Conservation (phyloP, 2,888 invertebrate genomes). For the Cabera pusaria region DNA sequence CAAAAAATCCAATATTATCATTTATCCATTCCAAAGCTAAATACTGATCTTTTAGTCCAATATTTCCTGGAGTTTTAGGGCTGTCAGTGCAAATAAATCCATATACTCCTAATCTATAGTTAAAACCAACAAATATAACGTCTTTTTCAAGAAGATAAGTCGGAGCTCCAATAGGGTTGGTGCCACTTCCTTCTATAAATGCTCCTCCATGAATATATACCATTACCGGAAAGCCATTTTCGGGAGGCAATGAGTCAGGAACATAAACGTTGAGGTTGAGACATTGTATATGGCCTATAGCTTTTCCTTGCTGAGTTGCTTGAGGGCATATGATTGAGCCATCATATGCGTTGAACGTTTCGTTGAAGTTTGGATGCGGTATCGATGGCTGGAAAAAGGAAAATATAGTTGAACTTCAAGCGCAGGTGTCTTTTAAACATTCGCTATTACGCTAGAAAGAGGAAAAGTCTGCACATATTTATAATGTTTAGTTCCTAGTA, state of each 20-base stretch:
- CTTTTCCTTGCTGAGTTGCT: not conserved
- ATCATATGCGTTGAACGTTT: no score
- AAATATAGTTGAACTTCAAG: no score
- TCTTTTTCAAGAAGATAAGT: constrained; percentile 34
- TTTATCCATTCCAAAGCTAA: constrained; percentile 42
- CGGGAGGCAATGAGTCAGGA: not conserved
- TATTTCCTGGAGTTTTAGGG: constrained; percentile 39
- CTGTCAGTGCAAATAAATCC: constrained; percentile 41
- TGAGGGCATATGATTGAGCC: constrained; percentile 6
- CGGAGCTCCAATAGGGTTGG: no score
- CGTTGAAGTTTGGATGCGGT: no score
- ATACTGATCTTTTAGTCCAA: constrained; percentile 29
- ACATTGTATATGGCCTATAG: constrained; percentile 3
- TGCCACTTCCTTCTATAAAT: constrained; percentile 1
- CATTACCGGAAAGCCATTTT: constrained; percentile 5
- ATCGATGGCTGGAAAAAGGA: no score
- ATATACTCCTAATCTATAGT: constrained; percentile 41
- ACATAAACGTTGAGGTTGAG: constrained; percentile 6
- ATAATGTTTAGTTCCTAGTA: no score
- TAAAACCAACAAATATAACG: constrained; percentile 36
- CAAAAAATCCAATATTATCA: constrained; percentile 39
- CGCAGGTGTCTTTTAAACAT: no score
- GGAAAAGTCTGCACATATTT: no score
- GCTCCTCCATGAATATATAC: constrained; percentile 10
- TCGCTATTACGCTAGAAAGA: no score